These are phyloP conservation scores for Clarias pachynema DNA, from an alignment of 2,797 vertebrate genomes.

Conservation along the genomic window DNA sequence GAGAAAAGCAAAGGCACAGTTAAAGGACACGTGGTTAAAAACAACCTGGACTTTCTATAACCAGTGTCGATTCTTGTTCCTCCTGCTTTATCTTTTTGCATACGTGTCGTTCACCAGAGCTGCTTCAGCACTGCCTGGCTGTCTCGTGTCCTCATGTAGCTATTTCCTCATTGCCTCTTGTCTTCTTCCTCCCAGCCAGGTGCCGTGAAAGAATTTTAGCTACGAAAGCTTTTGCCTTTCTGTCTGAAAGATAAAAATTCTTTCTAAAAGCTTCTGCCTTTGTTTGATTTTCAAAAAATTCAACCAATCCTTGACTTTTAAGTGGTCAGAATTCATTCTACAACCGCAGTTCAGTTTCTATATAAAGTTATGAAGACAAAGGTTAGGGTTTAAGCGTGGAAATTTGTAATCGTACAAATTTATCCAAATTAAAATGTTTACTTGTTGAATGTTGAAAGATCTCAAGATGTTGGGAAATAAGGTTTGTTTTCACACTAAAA, in stretches of 20 bases:
- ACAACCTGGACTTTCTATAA: neutral
- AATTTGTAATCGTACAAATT: neutral
- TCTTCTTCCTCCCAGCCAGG: conserved; percentile 12
- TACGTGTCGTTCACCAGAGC: conserved; percentile 28
- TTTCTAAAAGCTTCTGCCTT: no score
- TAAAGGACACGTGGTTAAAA: neutral
- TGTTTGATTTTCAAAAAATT: neutral
- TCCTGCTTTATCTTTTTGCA: conserved; percentile 5
- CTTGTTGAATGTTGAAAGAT: neutral
- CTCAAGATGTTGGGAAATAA: neutral
- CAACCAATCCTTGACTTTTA: neutral
- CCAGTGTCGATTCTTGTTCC: neutral
- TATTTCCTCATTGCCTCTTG: conserved; percentile 22
- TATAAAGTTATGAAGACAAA: neutral
- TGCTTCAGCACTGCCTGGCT: neutral
- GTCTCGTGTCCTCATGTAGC: neutral
- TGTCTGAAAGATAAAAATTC: no score
- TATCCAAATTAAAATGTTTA: neutral
- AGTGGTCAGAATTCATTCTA: neutral
- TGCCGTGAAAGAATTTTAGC: conserved; percentile 9
- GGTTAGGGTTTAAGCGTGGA: neutral
- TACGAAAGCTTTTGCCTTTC: neutral
- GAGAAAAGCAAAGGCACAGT: neutral
- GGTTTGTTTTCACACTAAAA: neutral
- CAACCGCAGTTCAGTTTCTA: neutral